Conservation (phyloP, 2,797 vertebrate species). For the Hydrolagus colliei region DNA sequence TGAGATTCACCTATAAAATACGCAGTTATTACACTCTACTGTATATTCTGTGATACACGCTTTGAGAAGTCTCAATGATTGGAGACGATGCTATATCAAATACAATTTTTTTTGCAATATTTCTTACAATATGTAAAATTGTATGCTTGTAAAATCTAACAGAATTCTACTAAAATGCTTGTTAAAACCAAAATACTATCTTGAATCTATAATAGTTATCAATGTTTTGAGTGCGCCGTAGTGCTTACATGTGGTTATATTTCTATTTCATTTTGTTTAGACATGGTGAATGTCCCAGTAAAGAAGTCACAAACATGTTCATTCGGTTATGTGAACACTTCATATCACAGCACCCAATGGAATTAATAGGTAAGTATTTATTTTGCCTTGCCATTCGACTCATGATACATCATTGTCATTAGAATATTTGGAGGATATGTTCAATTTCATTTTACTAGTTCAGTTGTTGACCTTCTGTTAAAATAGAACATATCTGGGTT, state of each 20-base stretch:
- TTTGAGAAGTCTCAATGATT: no score
- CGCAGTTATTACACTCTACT: no score
- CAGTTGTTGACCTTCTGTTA: no score
- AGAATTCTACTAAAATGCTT: neutral
- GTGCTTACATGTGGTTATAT: slow-evolving; percentile 18
- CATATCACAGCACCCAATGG: slow-evolving; percentile 81
- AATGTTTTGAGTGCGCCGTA: neutral
- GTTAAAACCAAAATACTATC: slow-evolving; percentile 14
- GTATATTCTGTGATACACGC: no score
- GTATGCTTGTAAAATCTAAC: slow-evolving; percentile 24
- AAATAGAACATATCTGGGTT: no score
- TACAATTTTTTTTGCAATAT: neutral
- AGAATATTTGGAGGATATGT: neutral
- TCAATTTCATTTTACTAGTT: no score
- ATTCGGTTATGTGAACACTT: slow-evolving; percentile 82
- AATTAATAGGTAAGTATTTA: slow-evolving; percentile 75
- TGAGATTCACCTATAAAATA: no score
- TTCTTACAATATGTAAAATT: slow-evolving; percentile 33
- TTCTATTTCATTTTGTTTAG: slow-evolving; percentile 50
- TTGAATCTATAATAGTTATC: neutral
- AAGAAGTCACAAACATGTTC: slow-evolving; percentile 78
- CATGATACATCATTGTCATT: neutral
- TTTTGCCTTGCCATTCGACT: neutral
- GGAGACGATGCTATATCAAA: no score
- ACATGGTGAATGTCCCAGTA: slow-evolving; percentile 83